Evolutionary conservation across 2,888 invertebrate genomes (phyloP).

Genomic region (Arctia plantaginis): DNA sequence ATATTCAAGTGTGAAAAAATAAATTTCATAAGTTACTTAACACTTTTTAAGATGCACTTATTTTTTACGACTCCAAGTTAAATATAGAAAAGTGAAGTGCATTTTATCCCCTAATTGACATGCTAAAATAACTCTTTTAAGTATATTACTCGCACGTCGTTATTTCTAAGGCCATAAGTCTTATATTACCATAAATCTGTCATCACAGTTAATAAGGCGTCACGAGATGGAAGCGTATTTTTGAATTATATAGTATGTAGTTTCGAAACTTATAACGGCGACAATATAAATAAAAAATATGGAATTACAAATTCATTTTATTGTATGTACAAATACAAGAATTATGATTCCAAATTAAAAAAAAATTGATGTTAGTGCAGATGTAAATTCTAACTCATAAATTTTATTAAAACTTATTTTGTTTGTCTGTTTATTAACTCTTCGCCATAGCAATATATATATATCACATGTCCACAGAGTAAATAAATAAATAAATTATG

Average conservation of each 20-base stretch:
- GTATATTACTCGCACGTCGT: constrained; percentile 43
- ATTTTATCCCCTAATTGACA: constrained; percentile 51
- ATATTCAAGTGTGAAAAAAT: background rate
- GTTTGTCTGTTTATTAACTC: background rate
- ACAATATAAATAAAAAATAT: background rate
- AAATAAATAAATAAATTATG: too few relatives aligned
- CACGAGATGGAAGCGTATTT: constrained; percentile 49
- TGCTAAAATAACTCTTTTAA: constrained; percentile 53
- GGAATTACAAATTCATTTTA: background rate
- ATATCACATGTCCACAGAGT: too few relatives aligned
- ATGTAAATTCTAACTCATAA: too few relatives aligned
- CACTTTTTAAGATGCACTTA: constrained; percentile 10
- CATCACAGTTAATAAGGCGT: constrained; percentile 61
- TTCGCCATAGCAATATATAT: background rate
- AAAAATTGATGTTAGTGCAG: too few relatives aligned
- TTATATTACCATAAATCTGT: constrained; percentile 68
- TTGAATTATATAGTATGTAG: background rate
- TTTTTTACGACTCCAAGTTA: constrained; percentile 11
- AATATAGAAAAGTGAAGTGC: constrained; percentile 33
- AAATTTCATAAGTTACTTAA: constrained; percentile 8
- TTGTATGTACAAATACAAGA: background rate
- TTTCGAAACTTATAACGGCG: background rate
- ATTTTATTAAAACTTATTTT: too few relatives aligned
- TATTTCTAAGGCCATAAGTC: constrained; percentile 63
- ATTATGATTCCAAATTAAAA: background rate